Percentiles rank a stretch among this genome's conserved stretches.
Conservation (phyloP, 2,888 invertebrate species). For the Timema podura region DNA sequence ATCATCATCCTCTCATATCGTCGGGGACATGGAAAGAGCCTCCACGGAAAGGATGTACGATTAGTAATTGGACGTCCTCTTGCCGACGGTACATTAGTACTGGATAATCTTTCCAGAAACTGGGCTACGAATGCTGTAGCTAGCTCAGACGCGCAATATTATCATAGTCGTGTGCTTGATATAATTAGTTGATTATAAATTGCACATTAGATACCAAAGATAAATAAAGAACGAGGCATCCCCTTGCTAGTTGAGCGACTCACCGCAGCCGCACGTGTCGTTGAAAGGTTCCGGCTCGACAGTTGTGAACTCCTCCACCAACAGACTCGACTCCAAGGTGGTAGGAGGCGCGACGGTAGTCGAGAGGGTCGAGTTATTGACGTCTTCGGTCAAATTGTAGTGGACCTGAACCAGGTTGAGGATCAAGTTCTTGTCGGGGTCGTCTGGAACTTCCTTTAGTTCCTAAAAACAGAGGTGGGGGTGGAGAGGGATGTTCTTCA, state of each 20-base stretch:
- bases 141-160: neutral
- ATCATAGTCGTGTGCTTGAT: neutral
- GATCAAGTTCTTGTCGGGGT: neutral
- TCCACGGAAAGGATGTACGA: no score
- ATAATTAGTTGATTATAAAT: no score
- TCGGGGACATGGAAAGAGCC: no score
- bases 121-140: neutral
- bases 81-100: neutral
- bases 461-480: no score
- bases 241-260: neutral
- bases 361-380: constrained; percentile 20
- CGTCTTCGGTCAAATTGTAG: constrained; percentile 35
- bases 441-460: no score
- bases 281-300: neutral
- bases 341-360: constrained; percentile 6
- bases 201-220: neutral
- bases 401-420: constrained; percentile 32
- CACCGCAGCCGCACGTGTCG: constrained; percentile 24
- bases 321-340: neutral
- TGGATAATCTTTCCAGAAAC: neutral
- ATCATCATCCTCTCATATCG: no score
- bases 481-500: no score
- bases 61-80: no score
- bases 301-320: neutral
- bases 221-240: neutral